Percentiles rank a stretch among this genome's conserved stretches.
Conservation (phyloP, 2,113 vertebrate species). For the Oxyruncus cristatus region DNA sequence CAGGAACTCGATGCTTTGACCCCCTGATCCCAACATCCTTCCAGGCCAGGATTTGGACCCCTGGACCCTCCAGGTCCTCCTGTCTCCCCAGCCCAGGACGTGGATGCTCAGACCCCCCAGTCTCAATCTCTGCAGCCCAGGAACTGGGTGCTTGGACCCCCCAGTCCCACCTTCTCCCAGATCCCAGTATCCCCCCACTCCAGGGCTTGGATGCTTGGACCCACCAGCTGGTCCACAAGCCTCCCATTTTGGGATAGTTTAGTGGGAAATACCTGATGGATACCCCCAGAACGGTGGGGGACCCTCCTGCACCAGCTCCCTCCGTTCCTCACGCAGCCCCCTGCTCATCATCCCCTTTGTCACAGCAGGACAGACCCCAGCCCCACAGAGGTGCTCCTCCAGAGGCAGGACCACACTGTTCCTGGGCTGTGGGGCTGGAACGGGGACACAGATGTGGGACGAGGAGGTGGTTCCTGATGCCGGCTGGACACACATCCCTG, state of each 20-base stretch:
- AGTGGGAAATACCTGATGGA: neutral
- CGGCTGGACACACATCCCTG: fast-evolving
- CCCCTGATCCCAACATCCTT: neutral
- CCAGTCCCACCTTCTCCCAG: neutral
- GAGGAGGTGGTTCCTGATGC: neutral
- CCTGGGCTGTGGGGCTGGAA: neutral
- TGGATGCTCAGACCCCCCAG: neutral
- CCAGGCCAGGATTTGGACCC: neutral
- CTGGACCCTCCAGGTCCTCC: too few relatives aligned
- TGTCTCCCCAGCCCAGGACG: neutral
- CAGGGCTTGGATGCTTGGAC: neutral
- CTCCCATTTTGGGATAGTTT: neutral
- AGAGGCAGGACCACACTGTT: neutral
- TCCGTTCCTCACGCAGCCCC: too few relatives aligned
- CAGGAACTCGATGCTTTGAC: neutral
- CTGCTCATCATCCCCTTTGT: neutral
- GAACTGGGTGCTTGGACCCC: neutral
- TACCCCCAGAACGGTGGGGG: too few relatives aligned
- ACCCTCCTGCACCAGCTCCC: neutral
- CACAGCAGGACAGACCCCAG: neutral
- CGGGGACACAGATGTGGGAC: neutral
- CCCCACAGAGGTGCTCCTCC: too few relatives aligned
- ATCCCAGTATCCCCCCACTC: neutral
- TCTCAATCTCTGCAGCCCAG: neutral
- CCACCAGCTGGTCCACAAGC: neutral